Evolutionary conservation across 2,888 invertebrate genomes (phyloP), one percentile per base, ranked within the genome.

Genomic region (Drosophila fungiperda): DNA sequence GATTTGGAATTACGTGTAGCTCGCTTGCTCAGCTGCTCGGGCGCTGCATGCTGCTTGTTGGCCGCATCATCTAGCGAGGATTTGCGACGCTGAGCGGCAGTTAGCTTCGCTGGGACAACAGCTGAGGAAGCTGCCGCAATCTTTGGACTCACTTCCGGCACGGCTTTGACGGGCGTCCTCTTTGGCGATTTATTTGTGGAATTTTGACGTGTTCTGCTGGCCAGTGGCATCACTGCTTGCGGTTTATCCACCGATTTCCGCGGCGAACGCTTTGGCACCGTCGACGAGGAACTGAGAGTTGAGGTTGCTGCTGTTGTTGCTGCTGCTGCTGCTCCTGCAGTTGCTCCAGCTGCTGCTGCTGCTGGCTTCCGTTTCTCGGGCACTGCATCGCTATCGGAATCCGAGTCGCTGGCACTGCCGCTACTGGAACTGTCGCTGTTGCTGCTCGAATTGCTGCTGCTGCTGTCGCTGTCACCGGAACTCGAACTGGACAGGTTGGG

Each of bases 401-500:
- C 89, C 0, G 90, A 82, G 23, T 90, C 88, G 11, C 83, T 85
- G 49, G 77, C 89, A 55, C 90, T 91, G 35, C 88, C 86, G 8
- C 85, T 91, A 68, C 90, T 91, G 15, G 84, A 82, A 38, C 70
- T 72, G 40, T 86, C 86, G 23, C 85, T 90, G 12, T 87, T 87
- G 62, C 85, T 87, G 73, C 79, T 82, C 67, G 90, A 64, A 48
- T 89, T 89, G 36, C 90, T 90, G 35, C 89, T 69, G 36, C 45
- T 50, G 26, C 59, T 48, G 59, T 89, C 85, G 58, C 89, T 92
- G 55, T 91, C 89, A 11, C 81, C 92, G 7, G 92, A 92, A 54
- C 91, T 92, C 9, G 92, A 90, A 40, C 91, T 92, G 12, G 85
- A 80, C 17, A 91, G 61, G 53, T 88, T 90, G 0, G 87, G 87